Percentiles rank a stretch among this genome's conserved stretches.
Evolutionary conservation across 2,113 vertebrate genomes (phyloP).

Genomic region (Solea senegalensis): DNA sequence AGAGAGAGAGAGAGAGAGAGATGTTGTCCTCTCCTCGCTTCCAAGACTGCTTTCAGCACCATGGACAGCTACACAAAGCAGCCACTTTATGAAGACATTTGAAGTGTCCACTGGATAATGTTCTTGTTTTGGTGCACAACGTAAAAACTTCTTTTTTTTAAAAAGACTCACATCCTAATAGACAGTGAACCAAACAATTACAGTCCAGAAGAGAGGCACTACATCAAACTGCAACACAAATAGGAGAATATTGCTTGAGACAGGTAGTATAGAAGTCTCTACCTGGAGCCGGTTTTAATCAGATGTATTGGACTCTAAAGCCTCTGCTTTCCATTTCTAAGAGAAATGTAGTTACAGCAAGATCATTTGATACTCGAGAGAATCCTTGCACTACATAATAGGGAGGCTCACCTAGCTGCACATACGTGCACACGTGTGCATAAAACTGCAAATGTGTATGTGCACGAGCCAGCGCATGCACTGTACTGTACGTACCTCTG

Average conservation of each 20-base stretch:
- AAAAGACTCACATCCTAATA: conserved; percentile 38
- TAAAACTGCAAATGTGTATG: neutral
- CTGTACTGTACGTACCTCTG: conserved; percentile 25
- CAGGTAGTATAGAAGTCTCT: conserved; percentile 25
- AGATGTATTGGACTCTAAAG: conserved; percentile 48
- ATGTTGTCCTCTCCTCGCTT: conserved; percentile 11
- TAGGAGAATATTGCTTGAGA: conserved; percentile 17
- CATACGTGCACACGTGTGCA: neutral
- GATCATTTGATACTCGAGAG: conserved; percentile 63
- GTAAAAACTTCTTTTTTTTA: conserved; percentile 23
- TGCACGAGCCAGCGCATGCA: conserved; percentile 40
- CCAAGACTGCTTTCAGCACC: conserved; percentile 46
- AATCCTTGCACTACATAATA: conserved; percentile 68
- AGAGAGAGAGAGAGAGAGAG: neutral
- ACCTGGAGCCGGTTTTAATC: conserved; percentile 55
- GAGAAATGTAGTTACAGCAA: conserved; percentile 70
- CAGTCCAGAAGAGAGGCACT: conserved; percentile 20
- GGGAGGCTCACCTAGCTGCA: conserved; percentile 53
- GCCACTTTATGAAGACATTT: conserved; percentile 16
- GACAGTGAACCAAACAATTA: conserved; percentile 40
- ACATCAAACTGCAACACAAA: conserved; percentile 38
- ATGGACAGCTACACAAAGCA: conserved; percentile 45
- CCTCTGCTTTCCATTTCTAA: conserved; percentile 50
- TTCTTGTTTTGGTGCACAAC: conserved; percentile 26
- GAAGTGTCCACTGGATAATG: conserved; percentile 32